Base-by-base conservation (phyloP, 2,113 vertebrate genomes). In the Gopherus evgoodei region DNA sequence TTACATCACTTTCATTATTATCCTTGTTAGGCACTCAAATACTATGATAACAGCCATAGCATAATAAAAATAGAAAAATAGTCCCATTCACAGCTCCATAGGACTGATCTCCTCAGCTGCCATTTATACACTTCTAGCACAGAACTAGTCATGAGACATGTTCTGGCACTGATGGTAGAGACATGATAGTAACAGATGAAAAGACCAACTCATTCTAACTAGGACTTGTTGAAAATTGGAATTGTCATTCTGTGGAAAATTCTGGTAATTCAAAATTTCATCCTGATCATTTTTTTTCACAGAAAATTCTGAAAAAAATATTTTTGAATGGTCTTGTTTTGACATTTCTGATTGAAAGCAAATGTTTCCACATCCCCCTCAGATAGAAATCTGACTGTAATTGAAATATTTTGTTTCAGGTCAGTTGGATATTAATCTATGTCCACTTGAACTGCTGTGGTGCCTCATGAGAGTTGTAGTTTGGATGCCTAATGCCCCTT, bases 41-140 rank as follows among this genome's bases (percentile, higher is more conserved):
- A 47, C 78, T 69, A 76, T 52, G 25, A 57, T 86, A 72, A 88
- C 83, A 92, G 92, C 81, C 88, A 85, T 62, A 94, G 83, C 59
- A 86, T 69, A 91, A 94, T 47, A 87, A 97, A 93, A 97, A 93
- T 80, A 94, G n/a, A 80, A 52, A 49, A 56, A 80, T 82, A 93
- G 47, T 90, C 95, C 91, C 88, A 21, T 87, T 84, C 91, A 87
- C 8, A 0, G 1, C 76, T 52, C 35, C 88, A 12, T 79, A 90
- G 84, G 72, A 92, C 0, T 52, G 56, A 52, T 56, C 90, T 94
- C 25, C 53, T 57, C 56, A 57, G 19, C 8, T 90, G 87, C 81
- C 72, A 24, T 88, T 86, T 76, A 42, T n/a, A 47, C 29, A 52
- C 2, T 1, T 76, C 21, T 89, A 56, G 94, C 87, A 93, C 47